Base-by-base conservation (phyloP, 2,113 vertebrate species). In the Gobio gobio region DNA sequence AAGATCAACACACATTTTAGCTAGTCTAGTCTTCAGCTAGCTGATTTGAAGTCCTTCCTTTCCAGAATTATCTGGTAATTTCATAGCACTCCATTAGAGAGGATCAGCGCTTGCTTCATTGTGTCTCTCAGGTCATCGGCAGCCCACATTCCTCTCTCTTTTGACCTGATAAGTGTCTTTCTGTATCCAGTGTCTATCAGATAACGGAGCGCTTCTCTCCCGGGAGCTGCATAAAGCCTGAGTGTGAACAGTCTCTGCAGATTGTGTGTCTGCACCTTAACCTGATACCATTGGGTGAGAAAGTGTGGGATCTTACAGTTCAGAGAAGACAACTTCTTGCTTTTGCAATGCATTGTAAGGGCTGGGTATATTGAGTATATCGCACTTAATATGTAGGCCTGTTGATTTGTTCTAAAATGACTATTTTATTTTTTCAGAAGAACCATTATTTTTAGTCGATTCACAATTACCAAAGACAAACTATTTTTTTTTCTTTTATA, bases 111-210 rank as follows among this genome's bases (percentile, higher is more conserved):
- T 72, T 26, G 43, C 40, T 13, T 68, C 51, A 33, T 81, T 81
- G 43, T 81, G 64, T 83, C 66, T 82, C 45, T 40, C n/a, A 54
- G 61, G 58, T 56, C 85, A 74, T 72, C 18, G 1, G 54, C 54
- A 56, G 59, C 58, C 74, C 43, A 40, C 54, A n/a, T n/a, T 82
- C 74, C 76, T 58, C 78, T 77, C 49, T 82, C 73, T 84, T 86
- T 84, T 88, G 77, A 88, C 84, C 78, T 82, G 45, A 75, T 86
- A 89, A 87, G 64, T 76, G 83, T 86, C 80, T 87, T 72, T 73
- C 76, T 20, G 64, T 86, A 86, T 89, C 88, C 59, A 43, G 76
- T 89, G 82, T 86, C 86, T 64, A 18, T 87, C 83, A 82, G 64
- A 84, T 83, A 86, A 74, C 63, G 72, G 56, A 86, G 76, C 18